phyloP scores from a whole-genome alignment of 2,113 vertebrate species.

The Malurus alboscapulatus region DNA sequence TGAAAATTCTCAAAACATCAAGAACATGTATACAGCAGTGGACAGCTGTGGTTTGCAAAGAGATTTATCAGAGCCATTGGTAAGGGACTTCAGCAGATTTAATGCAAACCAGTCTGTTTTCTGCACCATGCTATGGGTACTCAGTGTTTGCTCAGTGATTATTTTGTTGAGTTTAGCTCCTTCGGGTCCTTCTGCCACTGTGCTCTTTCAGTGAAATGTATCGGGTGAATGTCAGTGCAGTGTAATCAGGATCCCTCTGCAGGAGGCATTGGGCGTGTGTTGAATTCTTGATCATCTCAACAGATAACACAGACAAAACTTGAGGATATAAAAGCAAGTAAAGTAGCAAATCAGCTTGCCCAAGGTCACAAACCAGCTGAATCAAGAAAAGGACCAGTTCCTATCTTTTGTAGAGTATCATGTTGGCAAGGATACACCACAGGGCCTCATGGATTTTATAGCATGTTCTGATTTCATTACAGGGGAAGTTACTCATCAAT shows the following conservation, averaged over 20 bases:
- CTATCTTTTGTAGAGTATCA: not conserved
- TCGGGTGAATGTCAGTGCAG: not conserved
- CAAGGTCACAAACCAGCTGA: not conserved
- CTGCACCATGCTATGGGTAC: not conserved
- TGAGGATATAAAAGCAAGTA: not conserved
- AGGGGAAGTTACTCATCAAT: conserved; percentile 56
- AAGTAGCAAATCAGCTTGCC: not conserved
- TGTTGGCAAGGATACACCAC: not conserved
- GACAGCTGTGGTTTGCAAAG: not conserved
- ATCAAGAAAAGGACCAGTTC: not conserved
- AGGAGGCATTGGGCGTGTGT: not conserved
- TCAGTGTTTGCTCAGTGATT: not conserved
- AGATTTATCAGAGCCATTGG: not conserved
- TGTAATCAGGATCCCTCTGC: not conserved
- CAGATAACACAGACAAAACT: not conserved
- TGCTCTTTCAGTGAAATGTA: not conserved
- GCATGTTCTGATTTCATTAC: conserved; percentile 59
- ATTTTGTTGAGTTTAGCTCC: not conserved
- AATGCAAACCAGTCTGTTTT: not conserved
- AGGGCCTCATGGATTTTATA: conserved; percentile 15
- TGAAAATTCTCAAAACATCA: not conserved
- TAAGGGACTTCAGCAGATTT: not conserved
- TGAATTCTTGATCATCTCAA: not conserved
- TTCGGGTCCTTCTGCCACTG: not conserved
- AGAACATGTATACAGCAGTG: not conserved